These are phyloP conservation scores for Cylindroiulus punctatus DNA, from an alignment of 2,888 invertebrate species.

Conservation along the genomic window DNA sequence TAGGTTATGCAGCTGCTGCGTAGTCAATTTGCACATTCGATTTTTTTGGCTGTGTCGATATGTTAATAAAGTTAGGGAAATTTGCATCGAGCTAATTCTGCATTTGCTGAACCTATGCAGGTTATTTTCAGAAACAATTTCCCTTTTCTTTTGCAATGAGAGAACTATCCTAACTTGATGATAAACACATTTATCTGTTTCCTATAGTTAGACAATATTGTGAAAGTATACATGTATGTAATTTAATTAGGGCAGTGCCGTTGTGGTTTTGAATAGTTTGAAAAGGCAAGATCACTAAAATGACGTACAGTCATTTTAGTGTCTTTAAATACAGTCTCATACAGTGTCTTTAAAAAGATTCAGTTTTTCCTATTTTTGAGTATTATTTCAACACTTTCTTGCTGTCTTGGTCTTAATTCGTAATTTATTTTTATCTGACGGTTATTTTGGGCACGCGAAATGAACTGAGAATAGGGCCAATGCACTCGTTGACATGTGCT, in stretches of 20 bases:
- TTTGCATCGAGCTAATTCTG: neutral
- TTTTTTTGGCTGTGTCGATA: neutral
- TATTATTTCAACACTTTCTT: neutral
- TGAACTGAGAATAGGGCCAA: slow-evolving; percentile 1
- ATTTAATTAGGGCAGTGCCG: neutral
- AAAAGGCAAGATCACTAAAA: neutral
- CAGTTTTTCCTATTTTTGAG: neutral
- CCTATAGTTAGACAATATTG: neutral
- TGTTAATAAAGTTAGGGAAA: neutral
- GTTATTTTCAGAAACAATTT: neutral
- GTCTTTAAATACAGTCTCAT: too few relatives aligned
- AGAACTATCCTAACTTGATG: neutral
- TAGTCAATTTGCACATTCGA: neutral
- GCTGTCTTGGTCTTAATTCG: neutral
- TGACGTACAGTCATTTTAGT: too few relatives aligned
- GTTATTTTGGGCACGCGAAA: slow-evolving; percentile 12
- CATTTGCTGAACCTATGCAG: neutral
- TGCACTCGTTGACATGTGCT: slow-evolving; percentile 21
- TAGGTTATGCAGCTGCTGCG: neutral
- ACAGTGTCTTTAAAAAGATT: neutral
- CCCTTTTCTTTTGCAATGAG: neutral
- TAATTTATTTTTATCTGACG: neutral
- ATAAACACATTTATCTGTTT: neutral
- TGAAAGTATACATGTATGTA: neutral
- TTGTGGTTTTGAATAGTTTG: neutral